Evolutionary conservation across 2,888 invertebrate species (phyloP), one percentile per base, ranked within the genome.

Genomic region (Xylophagus ater): DNA sequence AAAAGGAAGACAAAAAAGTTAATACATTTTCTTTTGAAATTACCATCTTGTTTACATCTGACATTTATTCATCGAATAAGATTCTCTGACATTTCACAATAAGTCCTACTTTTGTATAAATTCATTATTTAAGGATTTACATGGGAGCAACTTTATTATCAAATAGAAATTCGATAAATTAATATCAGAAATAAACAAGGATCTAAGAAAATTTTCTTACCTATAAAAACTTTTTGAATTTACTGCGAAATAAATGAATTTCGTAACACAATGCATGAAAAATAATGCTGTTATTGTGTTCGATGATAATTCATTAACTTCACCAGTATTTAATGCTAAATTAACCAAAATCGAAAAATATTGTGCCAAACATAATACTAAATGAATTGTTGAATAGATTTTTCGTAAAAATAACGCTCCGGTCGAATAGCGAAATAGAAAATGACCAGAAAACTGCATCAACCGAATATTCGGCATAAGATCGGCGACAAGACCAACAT

Each of bases 241-340:
- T 4, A 78, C 51, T 1, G 78, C 85, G 52, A 86, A 78, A 60
- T 81, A 86, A 9, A 73, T 47, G 48, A 81, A 66, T 59, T 88
- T 87, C 23, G 82, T 80, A 24, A 85, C 54, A 40, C 78, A 73
- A 54, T 87, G 87, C 0, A 80, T 70, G 58, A 86, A 87, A 65
- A 85, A 87, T 10, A 87, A 67, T 0, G 81, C 72, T 0, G 87
- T 87, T 45, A 87, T 83, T 23, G 87, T 85, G 49, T 86, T 86
- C 4, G 83, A 81, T 0, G 76, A 74, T 36, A 76, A 57, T 50
- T 76, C 76, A 55, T 84, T 84, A 17, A 85, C 81, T 53, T 85
- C 83, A 18, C 76, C 79, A 2, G 78, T 72, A 58, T 85, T 80
- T 37, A 73, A 50, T 0, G 78, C 72, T 68, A 86, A 68, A 58